Conservation (phyloP, 2,113 vertebrate species). For the Talpa occidentalis region DNA sequence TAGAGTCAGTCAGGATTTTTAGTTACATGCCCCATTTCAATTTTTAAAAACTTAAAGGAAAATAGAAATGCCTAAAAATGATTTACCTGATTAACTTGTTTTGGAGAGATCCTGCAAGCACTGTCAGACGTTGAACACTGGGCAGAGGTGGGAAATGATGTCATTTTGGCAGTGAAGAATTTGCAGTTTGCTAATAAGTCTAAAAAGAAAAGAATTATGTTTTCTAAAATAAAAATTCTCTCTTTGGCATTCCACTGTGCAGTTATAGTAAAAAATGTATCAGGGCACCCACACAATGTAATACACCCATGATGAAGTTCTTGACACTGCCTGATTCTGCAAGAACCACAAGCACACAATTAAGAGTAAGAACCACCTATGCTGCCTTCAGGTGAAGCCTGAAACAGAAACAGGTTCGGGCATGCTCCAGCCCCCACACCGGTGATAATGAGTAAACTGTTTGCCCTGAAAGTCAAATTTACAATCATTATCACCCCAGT, state of each 20-base stretch:
- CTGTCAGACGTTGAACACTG: conserved; percentile 87
- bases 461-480: conserved; percentile 34
- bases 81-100: conserved; percentile 91
- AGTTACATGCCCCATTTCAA: not conserved
- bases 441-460: not conserved
- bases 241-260: not conserved
- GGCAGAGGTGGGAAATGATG: conserved; percentile 86
- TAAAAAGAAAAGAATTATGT: conserved; percentile 50
- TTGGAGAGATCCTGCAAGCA: conserved; percentile 88
- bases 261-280: not conserved
- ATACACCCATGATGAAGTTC: not conserved
- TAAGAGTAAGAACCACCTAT: not conserved
- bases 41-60: conserved; percentile 5
- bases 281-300: not conserved
- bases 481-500: not conserved
- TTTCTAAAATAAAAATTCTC: conserved; percentile 31
- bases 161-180: conserved; percentile 90
- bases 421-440: not conserved
- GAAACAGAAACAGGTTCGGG: conserved; percentile 45
- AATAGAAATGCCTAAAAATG: not conserved
- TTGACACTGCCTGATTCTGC: not conserved
- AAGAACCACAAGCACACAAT: not conserved
- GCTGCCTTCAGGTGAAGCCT: not conserved
- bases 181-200: conserved; percentile 66
- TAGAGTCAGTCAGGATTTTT: not conserved